Evolutionary conservation across 1,140 invertebrate genomes (phyloP), one percentile per base, ranked within the genome.

Genomic region (Episyrphus balteatus): DNA sequence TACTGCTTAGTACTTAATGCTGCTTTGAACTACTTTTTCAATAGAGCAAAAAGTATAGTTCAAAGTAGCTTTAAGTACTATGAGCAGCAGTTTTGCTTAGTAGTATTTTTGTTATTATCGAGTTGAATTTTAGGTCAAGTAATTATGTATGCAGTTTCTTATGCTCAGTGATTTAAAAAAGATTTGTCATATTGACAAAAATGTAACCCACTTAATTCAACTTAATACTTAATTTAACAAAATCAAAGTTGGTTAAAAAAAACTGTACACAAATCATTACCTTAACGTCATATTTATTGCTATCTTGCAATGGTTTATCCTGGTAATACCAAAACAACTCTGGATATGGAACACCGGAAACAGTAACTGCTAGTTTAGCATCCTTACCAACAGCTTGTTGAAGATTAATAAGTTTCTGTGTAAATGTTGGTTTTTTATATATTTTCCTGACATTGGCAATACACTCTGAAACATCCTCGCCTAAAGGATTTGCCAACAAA

Each of bases 321-420:
- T 92, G 80, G 62, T 80, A 86, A 58, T 80, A 84, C 92, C 92
- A 98, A 0, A 75, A 72, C 8, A 96, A 72, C 8, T 92, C 86
- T 1, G 94, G 93, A 45, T 78, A 73, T 0, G 94, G 94, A 33
- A 93, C 77, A 10, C 92, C 94, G 21, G 77, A 81, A 5, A 95
- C 81, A 7, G 86, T 78, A 5, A 85, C 86, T 0, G 82, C 73
- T 60, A 92, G 86, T 61, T 90, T 88, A 17, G 84, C 86, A 62
- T 91, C 86, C 54, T 77, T 77, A 13, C 74, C 76, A 10, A 83
- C 81, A 11, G 88, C 56, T 76, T 94, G 87, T 58, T 94, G 86
- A 17, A 88, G 68, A 66, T 95, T 88, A 0, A 77, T 79, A 56
- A 95, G 87, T 49, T 75, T 83, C 59, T 92, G 87, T 0, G 81